Conservation (phyloP, 2,113 vertebrate genomes). For the Callaeas wilsoni region DNA sequence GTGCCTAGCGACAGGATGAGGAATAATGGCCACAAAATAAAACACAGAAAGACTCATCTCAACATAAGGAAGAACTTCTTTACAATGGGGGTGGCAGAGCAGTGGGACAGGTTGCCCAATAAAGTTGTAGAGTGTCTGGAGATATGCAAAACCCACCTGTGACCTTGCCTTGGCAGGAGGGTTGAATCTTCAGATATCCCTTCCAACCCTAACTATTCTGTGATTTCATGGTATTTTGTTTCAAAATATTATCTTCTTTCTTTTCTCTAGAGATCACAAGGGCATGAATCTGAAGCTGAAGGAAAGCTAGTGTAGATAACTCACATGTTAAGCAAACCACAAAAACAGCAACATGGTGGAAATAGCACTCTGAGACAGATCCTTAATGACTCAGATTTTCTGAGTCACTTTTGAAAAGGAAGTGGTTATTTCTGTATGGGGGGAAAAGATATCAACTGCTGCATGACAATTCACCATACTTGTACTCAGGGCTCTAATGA, state of each 20-base stretch:
- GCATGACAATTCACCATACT: background rate
- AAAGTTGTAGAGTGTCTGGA: background rate
- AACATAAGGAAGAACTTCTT: background rate
- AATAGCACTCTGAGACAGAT: background rate
- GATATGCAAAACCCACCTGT: background rate
- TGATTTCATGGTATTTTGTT: background rate
- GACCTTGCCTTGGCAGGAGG: background rate
- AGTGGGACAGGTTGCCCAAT: background rate
- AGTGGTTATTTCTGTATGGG: background rate
- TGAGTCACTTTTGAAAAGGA: slow-evolving; percentile 34
- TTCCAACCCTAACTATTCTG: background rate
- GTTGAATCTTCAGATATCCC: background rate
- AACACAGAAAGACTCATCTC: background rate
- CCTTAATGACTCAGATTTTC: slow-evolving; percentile 26
- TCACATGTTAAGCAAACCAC: background rate
- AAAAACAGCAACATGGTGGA: background rate
- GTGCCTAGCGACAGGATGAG: background rate
- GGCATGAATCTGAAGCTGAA: background rate
- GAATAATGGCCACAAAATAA: background rate
- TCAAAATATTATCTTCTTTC: background rate
- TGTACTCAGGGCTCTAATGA: background rate
- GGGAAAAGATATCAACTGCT: background rate
- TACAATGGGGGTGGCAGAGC: background rate
- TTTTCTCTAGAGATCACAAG: background rate
- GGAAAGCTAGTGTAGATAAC: background rate